Evolutionary conservation across 2,797 vertebrate genomes (phyloP).

Genomic region (Kryptopterus vitreolus): DNA sequence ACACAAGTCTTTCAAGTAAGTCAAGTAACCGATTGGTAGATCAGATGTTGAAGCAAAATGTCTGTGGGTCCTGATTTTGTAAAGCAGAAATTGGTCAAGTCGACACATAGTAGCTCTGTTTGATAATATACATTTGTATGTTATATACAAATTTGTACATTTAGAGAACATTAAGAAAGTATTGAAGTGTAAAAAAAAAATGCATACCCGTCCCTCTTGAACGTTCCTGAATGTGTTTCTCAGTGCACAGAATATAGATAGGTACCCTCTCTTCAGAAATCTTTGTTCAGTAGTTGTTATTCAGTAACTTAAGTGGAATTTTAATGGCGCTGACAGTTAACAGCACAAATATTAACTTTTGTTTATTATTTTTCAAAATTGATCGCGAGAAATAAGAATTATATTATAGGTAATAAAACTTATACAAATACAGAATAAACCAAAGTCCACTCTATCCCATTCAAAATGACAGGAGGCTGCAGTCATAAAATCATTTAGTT

Average conservation of each 20-base stretch:
- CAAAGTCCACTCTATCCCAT: not conserved
- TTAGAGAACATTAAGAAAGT: not conserved
- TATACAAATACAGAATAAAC: not conserved
- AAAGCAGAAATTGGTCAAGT: not conserved
- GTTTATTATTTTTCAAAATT: not conserved
- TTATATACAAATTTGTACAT: not conserved
- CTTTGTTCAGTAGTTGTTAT: not conserved
- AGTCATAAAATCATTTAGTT: slow-evolving; percentile 7
- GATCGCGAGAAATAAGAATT: not conserved
- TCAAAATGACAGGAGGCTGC: not conserved
- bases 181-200: not conserved
- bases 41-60: not conserved
- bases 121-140: not conserved
- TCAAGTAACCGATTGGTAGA: not conserved
- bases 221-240: not conserved
- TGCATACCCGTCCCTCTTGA: not conserved
- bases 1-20: not conserved
- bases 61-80: not conserved
- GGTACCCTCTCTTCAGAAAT: not conserved
- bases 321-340: not conserved
- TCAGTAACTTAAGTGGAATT: not conserved
- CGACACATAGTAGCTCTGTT: not conserved
- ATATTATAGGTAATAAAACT: not conserved
- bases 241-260: not conserved
- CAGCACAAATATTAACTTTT: not conserved